Base-by-base conservation (phyloP, 2,888 invertebrate species). In the Harpagoxenus sublaevis region DNA sequence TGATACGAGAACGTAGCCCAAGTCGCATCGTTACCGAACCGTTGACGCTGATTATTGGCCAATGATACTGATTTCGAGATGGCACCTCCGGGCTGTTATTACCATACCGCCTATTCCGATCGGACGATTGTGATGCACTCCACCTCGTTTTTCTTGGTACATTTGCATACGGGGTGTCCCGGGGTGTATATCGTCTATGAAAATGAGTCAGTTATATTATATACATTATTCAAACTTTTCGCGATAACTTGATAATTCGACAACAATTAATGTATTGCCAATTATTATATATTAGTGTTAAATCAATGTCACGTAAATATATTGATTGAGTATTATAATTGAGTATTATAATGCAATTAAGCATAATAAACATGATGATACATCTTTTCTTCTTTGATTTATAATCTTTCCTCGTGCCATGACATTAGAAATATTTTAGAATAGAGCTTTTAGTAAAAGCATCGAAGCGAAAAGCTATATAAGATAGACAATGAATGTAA, bases 11-110 rank as follows among this genome's bases (percentile, higher is more conserved):
- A 77, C 63, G 42, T 65, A 63, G 74, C 73, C 65, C 45, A 73
- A 65, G 68, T 75, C 55, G 83, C 86, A 77, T 84, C 79, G 87
- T 84, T 86, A 83, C 84, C 86, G 87, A 84, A 63, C 65, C 63
- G 85, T 86, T 87, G 87, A 91, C 86, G 91, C 84, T 87, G 87
- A 91, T 91, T 81, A 73, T 48, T 88, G 88, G 84, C 78, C 84
- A 86, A 63, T 84, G 91, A 91, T 91, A 91, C 84, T 77, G 88
- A 88, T 89, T 89, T 91, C 84, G 68, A 79, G 23, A 79, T 65
- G 63, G 35, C 65, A 57, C 45, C 83, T 39, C 51, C 57, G 48
- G 45, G 35, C 77, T 85, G 60, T 81, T 81, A 87, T 87, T 87
- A 83, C 73, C 86, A 53, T 70, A 73, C 78, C 65, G 23, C 35